Evolutionary conservation across 1,140 invertebrate species (phyloP).

Genomic region (Theocolax elegans): DNA sequence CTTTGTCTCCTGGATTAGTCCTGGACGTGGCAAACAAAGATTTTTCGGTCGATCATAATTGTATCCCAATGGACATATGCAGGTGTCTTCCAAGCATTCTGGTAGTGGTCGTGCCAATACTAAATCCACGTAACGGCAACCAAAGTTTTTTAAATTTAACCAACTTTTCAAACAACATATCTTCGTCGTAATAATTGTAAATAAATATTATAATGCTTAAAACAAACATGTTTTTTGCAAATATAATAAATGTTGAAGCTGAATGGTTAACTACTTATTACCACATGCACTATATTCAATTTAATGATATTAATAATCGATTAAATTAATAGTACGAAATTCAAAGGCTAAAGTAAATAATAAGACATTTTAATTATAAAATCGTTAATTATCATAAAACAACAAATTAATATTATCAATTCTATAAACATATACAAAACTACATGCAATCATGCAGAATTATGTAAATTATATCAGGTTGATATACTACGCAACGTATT

Average conservation of each 20-base stretch:
- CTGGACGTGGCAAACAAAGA: constrained; percentile 60
- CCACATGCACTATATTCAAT: too few species aligned
- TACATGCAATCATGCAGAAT: constrained; percentile 21
- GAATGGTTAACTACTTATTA: too few species aligned
- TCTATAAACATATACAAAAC: too few species aligned
- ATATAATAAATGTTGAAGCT: not conserved
- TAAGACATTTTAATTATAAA: too few species aligned
- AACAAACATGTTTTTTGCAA: not conserved
- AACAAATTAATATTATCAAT: too few species aligned
- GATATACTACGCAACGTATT: not conserved
- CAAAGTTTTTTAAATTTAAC: constrained; percentile 25
- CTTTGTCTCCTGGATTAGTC: constrained; percentile 62
- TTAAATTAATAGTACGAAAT: too few species aligned
- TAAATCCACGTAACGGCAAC: constrained; percentile 58
- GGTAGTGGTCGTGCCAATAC: constrained; percentile 62
- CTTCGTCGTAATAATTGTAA: not conserved
- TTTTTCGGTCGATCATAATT: constrained; percentile 58
- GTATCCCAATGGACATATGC: constrained; percentile 67
- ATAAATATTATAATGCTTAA: not conserved
- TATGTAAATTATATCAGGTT: not conserved
- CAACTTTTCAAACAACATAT: constrained; percentile 4
- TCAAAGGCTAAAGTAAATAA: too few species aligned
- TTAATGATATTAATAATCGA: too few species aligned
- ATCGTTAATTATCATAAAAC: too few species aligned
- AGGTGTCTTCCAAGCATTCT: constrained; percentile 65